Percentiles rank a stretch among this genome's conserved stretches.
Conservation (phyloP, 2,113 vertebrate genomes). For the Lynx canadensis region DNA sequence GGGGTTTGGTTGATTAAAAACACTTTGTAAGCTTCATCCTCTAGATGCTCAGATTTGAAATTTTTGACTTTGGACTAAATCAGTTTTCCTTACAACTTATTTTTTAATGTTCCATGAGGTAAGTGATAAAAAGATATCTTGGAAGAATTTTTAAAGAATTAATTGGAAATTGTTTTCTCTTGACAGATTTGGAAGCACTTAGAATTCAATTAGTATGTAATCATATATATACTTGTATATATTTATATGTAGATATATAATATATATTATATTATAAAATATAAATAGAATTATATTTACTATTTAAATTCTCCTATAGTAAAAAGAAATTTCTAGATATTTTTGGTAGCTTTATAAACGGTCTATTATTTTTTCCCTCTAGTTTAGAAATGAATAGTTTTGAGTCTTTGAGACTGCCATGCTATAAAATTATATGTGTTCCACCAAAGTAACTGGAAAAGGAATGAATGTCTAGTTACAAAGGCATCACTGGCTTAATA, state of each 20-base stretch:
- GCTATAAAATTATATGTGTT: constrained; percentile 7
- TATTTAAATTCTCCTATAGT: background rate
- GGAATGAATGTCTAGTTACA: constrained; percentile 4
- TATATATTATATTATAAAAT: background rate
- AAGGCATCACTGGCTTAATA: background rate
- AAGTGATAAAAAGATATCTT: background rate
- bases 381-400: constrained; percentile 46
- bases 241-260: background rate
- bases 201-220: constrained; percentile 12
- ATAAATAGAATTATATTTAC: background rate
- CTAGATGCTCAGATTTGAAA: background rate
- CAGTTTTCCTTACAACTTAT: background rate
- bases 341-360: constrained; percentile 11
- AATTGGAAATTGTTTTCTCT: constrained; percentile 44
- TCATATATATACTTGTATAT: background rate
- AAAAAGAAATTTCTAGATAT: constrained; percentile 17
- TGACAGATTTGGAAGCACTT: background rate
- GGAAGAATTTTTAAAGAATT: constrained; percentile 24
- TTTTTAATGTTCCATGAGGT: background rate
- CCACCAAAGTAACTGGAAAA: background rate
- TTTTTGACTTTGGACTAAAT: constrained; percentile 17
- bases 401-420: background rate
- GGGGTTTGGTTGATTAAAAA: background rate
- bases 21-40: constrained; percentile 21
- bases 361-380: background rate